phyloP scores from a whole-genome alignment of 1,140 invertebrate species.

The Drosophila orena region DNA sequence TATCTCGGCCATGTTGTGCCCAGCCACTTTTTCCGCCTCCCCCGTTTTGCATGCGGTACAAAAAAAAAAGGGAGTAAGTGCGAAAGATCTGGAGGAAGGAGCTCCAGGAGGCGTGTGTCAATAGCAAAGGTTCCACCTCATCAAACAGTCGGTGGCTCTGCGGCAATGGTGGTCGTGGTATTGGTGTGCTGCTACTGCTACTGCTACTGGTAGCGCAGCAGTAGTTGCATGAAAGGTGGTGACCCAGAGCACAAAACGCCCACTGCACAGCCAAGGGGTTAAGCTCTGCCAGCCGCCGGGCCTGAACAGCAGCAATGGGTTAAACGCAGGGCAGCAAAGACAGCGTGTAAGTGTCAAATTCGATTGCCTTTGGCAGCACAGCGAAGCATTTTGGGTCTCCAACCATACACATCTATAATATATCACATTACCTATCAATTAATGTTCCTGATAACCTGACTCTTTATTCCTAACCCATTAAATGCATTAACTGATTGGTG shows the following conservation, averaged over 20 bases:
- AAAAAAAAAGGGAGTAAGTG: background rate
- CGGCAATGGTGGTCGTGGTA: background rate
- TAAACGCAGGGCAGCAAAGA: constrained; percentile 37
- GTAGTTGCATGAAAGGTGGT: background rate
- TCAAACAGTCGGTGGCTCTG: constrained; percentile 43
- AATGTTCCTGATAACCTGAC: too few relatives aligned
- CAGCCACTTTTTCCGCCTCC: constrained; percentile 18
- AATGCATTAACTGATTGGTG: too few relatives aligned
- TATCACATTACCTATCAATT: too few relatives aligned
- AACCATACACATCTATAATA: too few relatives aligned
- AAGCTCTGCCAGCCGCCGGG: constrained; percentile 4
- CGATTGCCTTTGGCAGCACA: constrained; percentile 35
- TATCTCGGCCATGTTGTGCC: constrained; percentile 22
- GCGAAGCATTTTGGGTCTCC: background rate
- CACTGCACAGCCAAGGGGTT: constrained; percentile 29
- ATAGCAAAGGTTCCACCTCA: constrained; percentile 42
- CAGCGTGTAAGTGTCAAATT: constrained; percentile 64
- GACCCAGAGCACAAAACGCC: constrained; percentile 58
- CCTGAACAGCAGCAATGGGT: constrained; percentile 12
- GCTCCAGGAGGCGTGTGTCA: constrained; percentile 33
- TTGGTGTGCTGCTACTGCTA: background rate
- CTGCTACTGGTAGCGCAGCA: too few relatives aligned
- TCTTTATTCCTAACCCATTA: too few relatives aligned
- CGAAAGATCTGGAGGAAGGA: background rate
- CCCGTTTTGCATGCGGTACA: constrained; percentile 18